Base-by-base conservation (phyloP, 2,113 vertebrate genomes). In the Oreocharis arfaki region DNA sequence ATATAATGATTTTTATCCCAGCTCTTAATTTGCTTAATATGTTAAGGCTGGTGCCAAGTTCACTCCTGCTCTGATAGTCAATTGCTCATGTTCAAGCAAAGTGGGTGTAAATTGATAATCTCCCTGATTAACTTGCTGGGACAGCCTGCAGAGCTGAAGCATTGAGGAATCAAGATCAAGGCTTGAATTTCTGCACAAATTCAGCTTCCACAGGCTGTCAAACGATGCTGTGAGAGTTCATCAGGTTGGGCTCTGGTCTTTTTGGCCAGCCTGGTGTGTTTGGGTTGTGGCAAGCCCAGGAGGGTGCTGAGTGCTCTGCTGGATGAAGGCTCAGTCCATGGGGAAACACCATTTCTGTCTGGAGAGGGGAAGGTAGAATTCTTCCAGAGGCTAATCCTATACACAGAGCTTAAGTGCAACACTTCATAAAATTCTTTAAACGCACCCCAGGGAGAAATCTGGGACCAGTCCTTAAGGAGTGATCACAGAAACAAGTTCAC, bases 11-110 rank as follows among this genome's bases (percentile, higher is more conserved):
- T 92, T 96, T 95, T 92, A 86, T 84, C 70, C 68, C 64, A 84
- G 64, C 60, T 95, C 69, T 92, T 95, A 88, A 95, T 95, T 95
- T 93, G 52, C 80, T 95, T 92, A 90, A 86, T 56, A 59, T 47
- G 73, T 71, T 90, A 86, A 89, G 64, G 60, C 76, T 81, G 79
- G 27, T 88, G 86, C 84, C 89, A 92, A 82, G 39, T 77, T 81
- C 68, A 57, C 71, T 63, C 37, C 65, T 84, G 68, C 63, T 92
- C 85, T 67, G 63, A 69, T 57, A 94, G 83, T 82, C 92, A 93
- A 83, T 47, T 80, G 85, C 60, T 97, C 47, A 19, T 26, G 83
- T 52, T 95, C 56, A 81, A 89, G 95, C 44, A 90, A 67, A 95
- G 68, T 86, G 90, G 83, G 76, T 92, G 79, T 74, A 94, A 93